Evolutionary conservation across 1,140 invertebrate genomes (phyloP).

Genomic region (Kradibia gibbosae): DNA sequence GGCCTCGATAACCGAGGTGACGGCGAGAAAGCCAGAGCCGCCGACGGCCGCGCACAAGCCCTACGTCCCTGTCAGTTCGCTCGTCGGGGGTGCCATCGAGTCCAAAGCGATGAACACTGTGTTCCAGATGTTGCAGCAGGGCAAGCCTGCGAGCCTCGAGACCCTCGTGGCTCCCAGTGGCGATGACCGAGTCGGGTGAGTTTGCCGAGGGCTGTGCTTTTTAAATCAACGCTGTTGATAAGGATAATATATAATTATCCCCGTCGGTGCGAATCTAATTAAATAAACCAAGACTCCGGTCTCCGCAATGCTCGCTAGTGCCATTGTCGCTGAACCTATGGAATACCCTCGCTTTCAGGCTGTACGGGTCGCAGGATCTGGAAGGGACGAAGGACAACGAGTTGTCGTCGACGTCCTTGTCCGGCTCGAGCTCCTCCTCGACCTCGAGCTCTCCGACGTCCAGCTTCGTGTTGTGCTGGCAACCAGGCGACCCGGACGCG

Average conservation of each 20-base stretch:
- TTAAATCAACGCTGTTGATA: too few relatives aligned
- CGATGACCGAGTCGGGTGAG: conserved; percentile 48
- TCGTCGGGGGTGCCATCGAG: background rate
- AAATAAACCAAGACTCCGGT: too few relatives aligned
- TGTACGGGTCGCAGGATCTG: conserved; percentile 41
- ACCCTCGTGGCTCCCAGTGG: background rate
- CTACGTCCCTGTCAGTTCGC: conserved; percentile 55
- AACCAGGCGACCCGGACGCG: background rate
- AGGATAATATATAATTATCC: too few relatives aligned
- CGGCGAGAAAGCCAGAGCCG: conserved; percentile 4
- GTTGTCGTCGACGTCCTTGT: background rate
- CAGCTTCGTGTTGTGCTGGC: conserved; percentile 22
- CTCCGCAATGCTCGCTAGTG: too few relatives aligned
- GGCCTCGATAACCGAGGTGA: conserved; percentile 57
- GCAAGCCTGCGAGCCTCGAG: conserved; percentile 24
- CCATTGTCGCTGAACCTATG: background rate
- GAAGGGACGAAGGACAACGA: conserved; percentile 29
- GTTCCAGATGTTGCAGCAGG: conserved; percentile 59
- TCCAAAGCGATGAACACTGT: conserved; percentile 50
- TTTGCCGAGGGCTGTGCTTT: background rate
- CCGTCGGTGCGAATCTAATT: too few relatives aligned
- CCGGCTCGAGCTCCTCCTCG: background rate
- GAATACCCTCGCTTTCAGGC: conserved; percentile 1
- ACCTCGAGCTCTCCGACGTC: conserved; percentile 26
- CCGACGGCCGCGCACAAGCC: conserved; percentile 48